Evolutionary conservation across 2,888 invertebrate genomes (phyloP), one percentile per base, ranked within the genome.

Genomic region (Mythimna lalbum): DNA sequence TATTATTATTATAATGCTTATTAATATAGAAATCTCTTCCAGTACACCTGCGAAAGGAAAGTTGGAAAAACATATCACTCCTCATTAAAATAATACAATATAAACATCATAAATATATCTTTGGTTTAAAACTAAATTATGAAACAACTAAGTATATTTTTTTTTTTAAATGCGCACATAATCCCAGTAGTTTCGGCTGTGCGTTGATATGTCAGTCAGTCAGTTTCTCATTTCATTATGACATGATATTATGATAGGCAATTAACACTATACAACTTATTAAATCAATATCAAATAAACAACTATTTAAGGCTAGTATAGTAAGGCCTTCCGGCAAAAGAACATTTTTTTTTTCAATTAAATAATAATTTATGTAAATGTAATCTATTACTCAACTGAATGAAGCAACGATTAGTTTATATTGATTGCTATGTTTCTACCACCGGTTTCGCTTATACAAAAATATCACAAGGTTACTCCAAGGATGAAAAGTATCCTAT

Each of bases 291-390:
- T 31, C 4, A 12, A 55, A 33, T 39, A 31, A 49, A 73, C 47
- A 64, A 39, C 49, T 19, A 55, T 64, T 56, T 50, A 72, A 74
- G 73, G 64, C 3, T 39, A 33, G 4, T 19, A 73, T 39, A 33
- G 4, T 19, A 73, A 73, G 9, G 33, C 64, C 55, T 33, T 9
- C 47, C 10, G n/a, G 63, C 39, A 56, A 43, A 14, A n/a, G 17
- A 43, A 27, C 7, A 4, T 5, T 0, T 23, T 70, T n/a, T 55
- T 59, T 47, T 27, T 33, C 23, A n/a, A 33, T 64, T 50, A 19
- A 49, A 14, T 56, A 12, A 33, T 39, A 17, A 36, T 10, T 33
- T 70, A 61, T 56, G 56, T 5, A 36, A 23, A 63, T 49, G n/a
- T 12, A 43, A 50, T 33, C 39, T 10, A 3, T 43, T 43, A 14